Base-by-base conservation (phyloP, 1,140 invertebrate genomes). In the Eufriesea mexicana region DNA sequence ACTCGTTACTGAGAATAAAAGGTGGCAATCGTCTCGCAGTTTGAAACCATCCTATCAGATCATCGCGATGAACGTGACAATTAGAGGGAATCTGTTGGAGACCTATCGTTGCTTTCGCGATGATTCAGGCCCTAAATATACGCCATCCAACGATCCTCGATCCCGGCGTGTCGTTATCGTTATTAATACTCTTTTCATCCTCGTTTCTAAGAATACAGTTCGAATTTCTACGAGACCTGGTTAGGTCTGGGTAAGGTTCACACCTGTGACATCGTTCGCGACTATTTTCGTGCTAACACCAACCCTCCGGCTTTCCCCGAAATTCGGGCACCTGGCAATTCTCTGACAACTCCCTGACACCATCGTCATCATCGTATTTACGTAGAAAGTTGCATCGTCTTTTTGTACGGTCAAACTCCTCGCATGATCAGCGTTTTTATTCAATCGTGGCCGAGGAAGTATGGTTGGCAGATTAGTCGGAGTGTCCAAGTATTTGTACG, bases 211-310 rank as follows among this genome's bases (percentile, higher is more conserved):
- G 57, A 61, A 79, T 62, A 72, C 28, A 73, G 9, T 16, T 2
- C 23, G 18, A 71, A 57, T 71, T 79, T 79, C 74, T 14, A 64
- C 47, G 47, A 12, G n/a, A 77, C 16, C 47, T 28, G 49, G 28
- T 35, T 35, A 35, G 55, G 49, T 10, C 8, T 66, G n/a, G 5
- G 59, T 9, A 35, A 61, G 6, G 4, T n/a, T 28, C 18, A 83
- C 62, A 77, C 73, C 73, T 83, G 71, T 51, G 64, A 83, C 80
- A 83, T 77, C 73, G 28, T 83, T 68, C 54, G 4, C 57, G 62
- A 68, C 62, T 77, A 83, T 83, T 83, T 77, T 57, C 64, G 74
- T 57, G 25, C 49, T 47, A 18, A 5, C 14, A 47, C 9, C 20
- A 8, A 8, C 73, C 45, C 23, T 7, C 8, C 7, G 9, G 54